Percentiles rank a stretch among this genome's conserved stretches.
Conservation (phyloP, 1,140 invertebrate genomes). For the Cheumatopsyche charites region DNA sequence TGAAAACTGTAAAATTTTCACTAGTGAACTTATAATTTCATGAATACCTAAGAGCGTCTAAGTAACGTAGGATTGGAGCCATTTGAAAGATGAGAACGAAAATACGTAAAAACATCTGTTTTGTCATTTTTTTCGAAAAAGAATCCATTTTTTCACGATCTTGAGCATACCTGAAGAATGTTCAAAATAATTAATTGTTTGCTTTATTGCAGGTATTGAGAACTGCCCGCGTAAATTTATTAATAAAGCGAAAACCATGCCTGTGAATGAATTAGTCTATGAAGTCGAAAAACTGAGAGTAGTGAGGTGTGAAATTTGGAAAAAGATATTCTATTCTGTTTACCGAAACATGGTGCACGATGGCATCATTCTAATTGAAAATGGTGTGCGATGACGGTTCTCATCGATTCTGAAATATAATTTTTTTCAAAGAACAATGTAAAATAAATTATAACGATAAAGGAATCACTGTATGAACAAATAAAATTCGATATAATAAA, state of each 20-base stretch:
- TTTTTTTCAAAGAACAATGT: no score
- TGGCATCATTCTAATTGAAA: slow-evolving; percentile 31
- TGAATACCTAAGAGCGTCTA: slow-evolving; percentile 67
- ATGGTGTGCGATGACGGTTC: slow-evolving; percentile 25
- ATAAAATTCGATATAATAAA: no score
- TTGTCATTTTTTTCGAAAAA: slow-evolving; percentile 61
- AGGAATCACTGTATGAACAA: no score
- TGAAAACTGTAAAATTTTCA: background rate
- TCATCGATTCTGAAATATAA: slow-evolving; percentile 30
- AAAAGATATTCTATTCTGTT: slow-evolving; percentile 34
- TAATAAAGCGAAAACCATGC: no score
- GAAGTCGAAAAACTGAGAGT: no score
- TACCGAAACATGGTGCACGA: slow-evolving; percentile 21
- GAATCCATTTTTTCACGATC: slow-evolving; percentile 58
- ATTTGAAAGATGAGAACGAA: slow-evolving; percentile 68
- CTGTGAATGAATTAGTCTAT: no score
- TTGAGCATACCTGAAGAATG: slow-evolving; percentile 55
- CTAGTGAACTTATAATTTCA: background rate
- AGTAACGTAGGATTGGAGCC: slow-evolving; percentile 67
- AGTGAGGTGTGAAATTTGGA: slow-evolving; percentile 34
- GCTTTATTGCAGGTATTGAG: no score
- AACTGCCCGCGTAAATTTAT: no score
- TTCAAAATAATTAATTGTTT: no score
- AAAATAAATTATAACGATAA: no score
- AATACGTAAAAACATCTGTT: slow-evolving; percentile 61